Evolutionary conservation across 2,888 invertebrate genomes (phyloP).

Genomic region (Hydriomena furcata): DNA sequence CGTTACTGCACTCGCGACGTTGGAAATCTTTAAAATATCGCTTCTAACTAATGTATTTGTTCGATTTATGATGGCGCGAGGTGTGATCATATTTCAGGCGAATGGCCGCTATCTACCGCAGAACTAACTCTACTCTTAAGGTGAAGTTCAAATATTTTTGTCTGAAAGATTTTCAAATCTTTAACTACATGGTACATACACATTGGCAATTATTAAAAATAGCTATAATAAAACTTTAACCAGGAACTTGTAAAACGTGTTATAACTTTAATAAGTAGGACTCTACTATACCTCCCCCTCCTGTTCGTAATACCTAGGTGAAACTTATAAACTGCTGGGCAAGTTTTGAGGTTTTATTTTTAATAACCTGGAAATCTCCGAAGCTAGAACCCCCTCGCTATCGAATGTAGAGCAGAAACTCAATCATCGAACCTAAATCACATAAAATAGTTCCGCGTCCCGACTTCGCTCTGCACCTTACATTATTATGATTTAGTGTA

Average conservation of each 20-base stretch:
- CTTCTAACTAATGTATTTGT: slow-evolving; percentile 47
- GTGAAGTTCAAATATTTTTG: slow-evolving; percentile 26
- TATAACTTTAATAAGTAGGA: no score
- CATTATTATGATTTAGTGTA: slow-evolving; percentile 79
- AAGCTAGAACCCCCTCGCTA: no score
- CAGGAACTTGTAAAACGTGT: no score
- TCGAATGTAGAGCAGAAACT: slow-evolving; percentile 17
- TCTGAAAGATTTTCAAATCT: slow-evolving; percentile 17
- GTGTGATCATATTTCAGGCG: slow-evolving; percentile 32
- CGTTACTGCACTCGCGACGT: slow-evolving; percentile 41
- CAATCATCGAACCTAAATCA: slow-evolving; percentile 37
- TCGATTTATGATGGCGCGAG: slow-evolving; percentile 42
- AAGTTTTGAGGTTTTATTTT: no score
- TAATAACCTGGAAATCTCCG: no score
- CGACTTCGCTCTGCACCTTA: slow-evolving; percentile 62
- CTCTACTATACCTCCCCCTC: no score
- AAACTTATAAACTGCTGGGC: no score
- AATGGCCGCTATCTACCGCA: slow-evolving; percentile 25
- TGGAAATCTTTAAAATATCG: slow-evolving; percentile 58
- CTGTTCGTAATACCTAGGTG: no score
- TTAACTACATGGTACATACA: background rate
- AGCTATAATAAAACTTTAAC: no score
- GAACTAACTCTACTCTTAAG: slow-evolving; percentile 21
- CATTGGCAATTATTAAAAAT: background rate
- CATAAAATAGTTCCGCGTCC: slow-evolving; percentile 35